Conservation (phyloP, 2,888 invertebrate species). For the Ochropleura leucogaster region DNA sequence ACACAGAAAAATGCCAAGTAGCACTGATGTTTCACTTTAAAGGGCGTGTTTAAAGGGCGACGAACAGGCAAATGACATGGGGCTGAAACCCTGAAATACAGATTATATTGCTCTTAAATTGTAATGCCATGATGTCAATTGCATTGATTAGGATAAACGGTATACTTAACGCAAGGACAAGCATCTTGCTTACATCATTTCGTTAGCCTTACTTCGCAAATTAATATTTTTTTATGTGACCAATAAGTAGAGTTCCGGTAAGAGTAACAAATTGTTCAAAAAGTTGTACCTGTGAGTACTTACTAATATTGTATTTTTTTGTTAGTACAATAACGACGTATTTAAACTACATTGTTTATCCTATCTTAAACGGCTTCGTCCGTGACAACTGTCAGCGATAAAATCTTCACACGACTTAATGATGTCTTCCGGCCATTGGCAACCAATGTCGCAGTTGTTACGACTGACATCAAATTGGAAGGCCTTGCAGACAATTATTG, state of each 20-base stretch:
- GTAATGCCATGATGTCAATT: not conserved
- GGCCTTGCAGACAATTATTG: conserved; percentile 10
- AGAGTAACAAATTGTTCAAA: not conserved
- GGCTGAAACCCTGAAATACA: not conserved
- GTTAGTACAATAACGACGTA: not conserved
- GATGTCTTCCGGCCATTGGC: conserved; percentile 49
- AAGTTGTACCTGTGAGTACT: not conserved
- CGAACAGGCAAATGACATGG: not conserved
- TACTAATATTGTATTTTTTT: not conserved
- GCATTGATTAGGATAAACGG: not conserved
- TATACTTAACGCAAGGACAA: not conserved
- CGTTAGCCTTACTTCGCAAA: not conserved
- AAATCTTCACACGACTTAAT: conserved; percentile 43
- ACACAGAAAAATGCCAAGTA: not conserved
- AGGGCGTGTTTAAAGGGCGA: too few species aligned
- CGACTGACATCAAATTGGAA: conserved; percentile 14
- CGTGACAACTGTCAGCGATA: conserved; percentile 21
- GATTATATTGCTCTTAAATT: not conserved
- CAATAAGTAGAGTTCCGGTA: not conserved
- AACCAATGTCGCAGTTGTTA: conserved; percentile 32
- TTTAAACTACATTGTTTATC: conserved; percentile 11
- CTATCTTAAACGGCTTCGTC: conserved; percentile 16
- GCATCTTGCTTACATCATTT: too few species aligned
- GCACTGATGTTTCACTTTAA: not conserved
- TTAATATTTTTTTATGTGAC: not conserved